A percentile compares a stretch with the other conserved stretches of the same genome.
Evolutionary conservation across 2,113 vertebrate species (phyloP).

Genomic region (Myotis brandtii): DNA sequence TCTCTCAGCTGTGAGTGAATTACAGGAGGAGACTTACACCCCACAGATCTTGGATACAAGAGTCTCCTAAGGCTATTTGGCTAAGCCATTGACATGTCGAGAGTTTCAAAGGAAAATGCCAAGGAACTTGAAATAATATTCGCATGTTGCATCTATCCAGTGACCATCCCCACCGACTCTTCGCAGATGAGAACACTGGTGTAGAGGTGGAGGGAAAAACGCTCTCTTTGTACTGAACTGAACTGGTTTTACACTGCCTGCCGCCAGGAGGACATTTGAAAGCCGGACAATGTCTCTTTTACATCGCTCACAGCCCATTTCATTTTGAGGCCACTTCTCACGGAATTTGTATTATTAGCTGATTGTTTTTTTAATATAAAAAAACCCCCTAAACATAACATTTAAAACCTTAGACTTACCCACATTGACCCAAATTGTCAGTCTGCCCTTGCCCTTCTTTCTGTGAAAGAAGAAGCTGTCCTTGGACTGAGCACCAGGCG

Average conservation of each 20-base stretch:
- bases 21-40: not conserved
- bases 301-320: not conserved
- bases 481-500: conserved; percentile 18
- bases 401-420: not conserved
- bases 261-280: conserved; percentile 17
- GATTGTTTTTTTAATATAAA: not conserved
- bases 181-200: not conserved
- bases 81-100: not conserved
- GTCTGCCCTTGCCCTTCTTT: not conserved
- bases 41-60: not conserved
- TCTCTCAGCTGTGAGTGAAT: not conserved
- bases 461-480: not conserved
- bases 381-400: not conserved
- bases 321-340: not conserved
- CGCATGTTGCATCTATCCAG: not conserved
- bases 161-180: not conserved
- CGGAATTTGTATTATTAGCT: not conserved
- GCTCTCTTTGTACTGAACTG: not conserved
- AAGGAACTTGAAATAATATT: not conserved
- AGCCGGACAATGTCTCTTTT: not conserved
- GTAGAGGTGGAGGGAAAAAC: not conserved
- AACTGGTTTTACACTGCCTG: conserved; percentile 7
- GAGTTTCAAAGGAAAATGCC: conserved; percentile 1
- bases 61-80: not conserved
- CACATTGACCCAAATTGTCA: not conserved